These are phyloP conservation scores for Malthinus seriepunctatus DNA, from an alignment of 2,888 invertebrate species.

Conservation along the genomic window DNA sequence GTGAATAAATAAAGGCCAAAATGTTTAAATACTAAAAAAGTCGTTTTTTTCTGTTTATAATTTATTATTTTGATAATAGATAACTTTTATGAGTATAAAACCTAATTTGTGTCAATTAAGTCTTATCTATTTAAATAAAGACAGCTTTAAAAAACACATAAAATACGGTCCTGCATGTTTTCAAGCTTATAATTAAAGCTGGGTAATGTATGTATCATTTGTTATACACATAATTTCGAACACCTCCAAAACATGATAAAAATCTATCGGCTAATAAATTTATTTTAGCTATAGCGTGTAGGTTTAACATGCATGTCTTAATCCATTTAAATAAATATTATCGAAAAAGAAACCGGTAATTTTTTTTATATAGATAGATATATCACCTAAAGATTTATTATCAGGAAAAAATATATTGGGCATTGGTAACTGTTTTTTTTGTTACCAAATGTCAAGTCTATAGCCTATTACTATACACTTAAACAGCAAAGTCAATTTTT, in stretches of 20 bases:
- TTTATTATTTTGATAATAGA: too few species aligned
- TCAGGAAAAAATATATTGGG: slow-evolving; percentile 22
- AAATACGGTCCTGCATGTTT: slow-evolving; percentile 23
- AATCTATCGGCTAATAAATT: slow-evolving; percentile 33
- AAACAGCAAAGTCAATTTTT: slow-evolving; percentile 15
- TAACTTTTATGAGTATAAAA: too few species aligned
- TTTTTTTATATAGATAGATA: slow-evolving; percentile 20
- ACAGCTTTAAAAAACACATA: neutral
- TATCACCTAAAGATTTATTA: slow-evolving; percentile 26
- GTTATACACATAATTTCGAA: slow-evolving; percentile 39
- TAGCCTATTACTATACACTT: too few species aligned
- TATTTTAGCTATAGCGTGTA: slow-evolving; percentile 39
- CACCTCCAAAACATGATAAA: slow-evolving; percentile 36
- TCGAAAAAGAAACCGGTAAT: slow-evolving; percentile 29
- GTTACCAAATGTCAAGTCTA: slow-evolving; percentile 22
- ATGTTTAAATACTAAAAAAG: too few species aligned
- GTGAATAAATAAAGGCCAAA: too few species aligned
- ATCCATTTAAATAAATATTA: slow-evolving; percentile 42
- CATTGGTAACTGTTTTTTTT: slow-evolving; percentile 24
- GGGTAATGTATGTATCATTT: slow-evolving; percentile 38
- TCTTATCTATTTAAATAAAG: too few species aligned
- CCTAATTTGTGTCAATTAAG: too few species aligned
- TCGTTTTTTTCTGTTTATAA: too few species aligned
- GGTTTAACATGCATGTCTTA: slow-evolving; percentile 43
- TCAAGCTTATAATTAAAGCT: slow-evolving; percentile 26